Evolutionary conservation across 2,113 vertebrate genomes (phyloP).

Genomic region (Dasypus novemcinctus): DNA sequence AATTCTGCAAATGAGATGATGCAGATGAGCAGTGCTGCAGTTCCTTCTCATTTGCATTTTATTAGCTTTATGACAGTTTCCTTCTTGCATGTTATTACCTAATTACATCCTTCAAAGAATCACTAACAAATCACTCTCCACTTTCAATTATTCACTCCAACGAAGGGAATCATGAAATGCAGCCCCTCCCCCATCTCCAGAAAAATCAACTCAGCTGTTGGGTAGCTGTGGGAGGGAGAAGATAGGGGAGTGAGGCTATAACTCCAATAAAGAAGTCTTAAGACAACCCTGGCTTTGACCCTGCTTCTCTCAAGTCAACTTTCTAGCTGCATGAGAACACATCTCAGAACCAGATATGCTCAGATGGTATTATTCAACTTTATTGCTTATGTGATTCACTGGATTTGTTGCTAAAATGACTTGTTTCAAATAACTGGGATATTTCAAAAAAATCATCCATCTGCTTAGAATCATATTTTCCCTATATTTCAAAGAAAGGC

Average conservation of each 20-base stretch:
- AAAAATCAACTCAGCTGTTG: slow-evolving; percentile 26
- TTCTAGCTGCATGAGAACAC: neutral
- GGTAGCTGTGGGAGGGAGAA: neutral
- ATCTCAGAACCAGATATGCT: neutral
- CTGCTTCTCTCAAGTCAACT: neutral
- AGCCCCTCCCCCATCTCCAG: neutral
- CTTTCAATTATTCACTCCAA: slow-evolving; percentile 78
- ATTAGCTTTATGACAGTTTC: slow-evolving; percentile 71
- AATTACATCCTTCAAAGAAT: slow-evolving; percentile 76
- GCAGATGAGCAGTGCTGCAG: slow-evolving; percentile 60
- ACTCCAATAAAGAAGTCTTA: neutral
- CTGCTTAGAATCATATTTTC: neutral
- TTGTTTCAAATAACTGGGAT: slow-evolving; percentile 24
- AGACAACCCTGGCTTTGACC: neutral
- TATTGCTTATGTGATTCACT: neutral
- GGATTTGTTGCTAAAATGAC: neutral
- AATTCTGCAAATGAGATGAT: slow-evolving; percentile 66
- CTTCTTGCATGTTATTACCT: slow-evolving; percentile 74
- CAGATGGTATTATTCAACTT: neutral
- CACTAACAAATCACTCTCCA: slow-evolving; percentile 51
- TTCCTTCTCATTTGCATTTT: slow-evolving; percentile 71
- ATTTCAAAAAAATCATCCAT: neutral
- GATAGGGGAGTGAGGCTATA: neutral
- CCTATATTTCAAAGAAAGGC: neutral
- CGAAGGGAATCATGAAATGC: slow-evolving; percentile 67